Evolutionary conservation across 1,140 invertebrate genomes (phyloP).

Genomic region (Drosophila auraria): DNA sequence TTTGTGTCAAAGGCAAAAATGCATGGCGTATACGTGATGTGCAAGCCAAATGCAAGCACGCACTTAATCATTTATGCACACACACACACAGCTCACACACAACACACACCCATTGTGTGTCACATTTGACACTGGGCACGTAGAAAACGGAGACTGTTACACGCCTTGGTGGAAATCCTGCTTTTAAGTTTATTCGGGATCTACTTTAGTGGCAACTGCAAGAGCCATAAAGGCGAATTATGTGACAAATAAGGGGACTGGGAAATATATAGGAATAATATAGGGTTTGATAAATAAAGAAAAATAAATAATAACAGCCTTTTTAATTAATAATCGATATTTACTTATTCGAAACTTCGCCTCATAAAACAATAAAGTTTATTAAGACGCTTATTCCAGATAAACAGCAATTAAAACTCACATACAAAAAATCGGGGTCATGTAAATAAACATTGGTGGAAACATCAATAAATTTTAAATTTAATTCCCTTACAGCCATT

Average conservation of each 20-base stretch:
- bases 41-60: conserved; percentile 70
- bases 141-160: conserved; percentile 60
- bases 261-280: neutral
- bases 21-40: conserved; percentile 70
- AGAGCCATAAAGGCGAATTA: conserved; percentile 25
- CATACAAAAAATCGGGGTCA: neutral
- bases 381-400: neutral
- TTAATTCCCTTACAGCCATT: neutral
- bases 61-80: conserved; percentile 72
- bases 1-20: conserved; percentile 76
- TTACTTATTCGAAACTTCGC: neutral
- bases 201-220: conserved; percentile 21
- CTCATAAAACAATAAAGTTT: too few species aligned
- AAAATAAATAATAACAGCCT: neutral
- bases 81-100: conserved; percentile 13
- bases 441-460: neutral
- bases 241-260: conserved; percentile 3
- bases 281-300: neutral
- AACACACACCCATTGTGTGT: conserved; percentile 28
- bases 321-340: too few species aligned
- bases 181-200: conserved; percentile 46
- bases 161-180: conserved; percentile 52
- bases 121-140: conserved; percentile 67
- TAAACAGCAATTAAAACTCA: too few species aligned
- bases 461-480: conserved; percentile 1